Base-by-base conservation (phyloP, 2,113 vertebrate genomes). In the Phalacrocorax carbo region DNA sequence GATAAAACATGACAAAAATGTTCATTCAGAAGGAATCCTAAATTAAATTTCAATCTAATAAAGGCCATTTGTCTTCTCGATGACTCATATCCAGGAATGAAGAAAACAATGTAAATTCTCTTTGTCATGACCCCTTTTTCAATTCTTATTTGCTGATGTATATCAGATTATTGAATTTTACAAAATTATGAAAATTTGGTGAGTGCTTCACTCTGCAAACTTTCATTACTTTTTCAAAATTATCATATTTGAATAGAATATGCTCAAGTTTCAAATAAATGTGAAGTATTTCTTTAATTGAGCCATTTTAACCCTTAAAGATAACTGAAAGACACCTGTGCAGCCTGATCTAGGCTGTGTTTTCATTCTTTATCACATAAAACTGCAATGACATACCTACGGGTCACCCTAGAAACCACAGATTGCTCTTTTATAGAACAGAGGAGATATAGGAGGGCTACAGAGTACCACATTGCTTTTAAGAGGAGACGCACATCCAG, bases 101-200 rank as follows among this genome's bases (percentile, higher is more conserved):
- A 90, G 88, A 81, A 95, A 97, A 96, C 69, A 71, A 97, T 92
- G 85, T 79, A 94, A 94, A 86, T 94, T 97, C 66, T 90, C 84
- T 94, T 91, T 34, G 7, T 92, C 92, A 75, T 3, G 1, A 97
- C n/a, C 72, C 55, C 64, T 89, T 96, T 94, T 96, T 96, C 76
- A 94, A 96, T 96, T 97, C 96, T 97, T 97, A 97, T 97, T 98
- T 97, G 77, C 83, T 94, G 93, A 97, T 91, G 48, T 79, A 88
- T 70, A 94, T 76, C 88, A 96, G 72, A 96, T 96, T 96, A 97
- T 65, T 96, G 89, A 93, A 96, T 96, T 97, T 77, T 83, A 96
- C 88, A 97, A 93, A 79, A 92, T 46, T 14, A 88, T 82, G 76
- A 86, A 94, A 90, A 94, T 79, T 48, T 92, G 91, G 55, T 5